A percentile compares a stretch with the other conserved stretches of the same genome.
These are phyloP conservation scores for Tinea pellionella DNA, from an alignment of 2,888 invertebrate genomes.

Conservation along the genomic window DNA sequence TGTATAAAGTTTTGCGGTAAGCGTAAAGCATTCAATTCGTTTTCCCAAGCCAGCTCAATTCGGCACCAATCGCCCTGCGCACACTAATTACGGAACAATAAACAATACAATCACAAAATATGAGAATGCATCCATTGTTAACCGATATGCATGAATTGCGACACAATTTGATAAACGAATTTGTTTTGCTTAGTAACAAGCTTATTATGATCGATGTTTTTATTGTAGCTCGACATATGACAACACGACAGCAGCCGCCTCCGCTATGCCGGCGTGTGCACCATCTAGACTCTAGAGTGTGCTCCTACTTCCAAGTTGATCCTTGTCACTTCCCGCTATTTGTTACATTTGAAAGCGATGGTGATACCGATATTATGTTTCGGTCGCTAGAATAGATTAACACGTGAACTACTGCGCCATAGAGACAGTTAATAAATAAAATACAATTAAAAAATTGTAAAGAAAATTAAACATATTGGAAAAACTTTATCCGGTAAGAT, in stretches of 20 bases:
- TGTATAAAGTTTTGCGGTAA: constrained; percentile 29
- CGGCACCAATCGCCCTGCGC: constrained; percentile 25
- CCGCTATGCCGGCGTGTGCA: too few species aligned
- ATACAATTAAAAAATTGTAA: not conserved
- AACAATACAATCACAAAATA: constrained; percentile 38
- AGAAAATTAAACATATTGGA: not conserved
- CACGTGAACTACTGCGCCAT: too few species aligned
- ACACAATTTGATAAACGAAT: not conserved
- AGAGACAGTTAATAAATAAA: not conserved
- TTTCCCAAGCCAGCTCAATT: constrained; percentile 30
- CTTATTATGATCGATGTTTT: not conserved
- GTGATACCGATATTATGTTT: too few species aligned
- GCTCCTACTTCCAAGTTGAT: too few species aligned
- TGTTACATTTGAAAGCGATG: too few species aligned
- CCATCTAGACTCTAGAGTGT: too few species aligned
- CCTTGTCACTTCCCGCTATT: too few species aligned
- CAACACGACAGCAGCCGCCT: too few species aligned
- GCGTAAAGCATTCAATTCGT: constrained; percentile 55
- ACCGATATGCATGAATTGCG: constrained; percentile 11
- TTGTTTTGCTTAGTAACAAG: not conserved
- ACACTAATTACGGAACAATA: constrained; percentile 37
- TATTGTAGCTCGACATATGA: too few species aligned
- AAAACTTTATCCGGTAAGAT: constrained; percentile 6
- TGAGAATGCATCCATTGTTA: constrained; percentile 5
- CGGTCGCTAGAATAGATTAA: too few species aligned